Conservation (phyloP, 2,888 invertebrate genomes). For the Xestia sexstrigata region DNA sequence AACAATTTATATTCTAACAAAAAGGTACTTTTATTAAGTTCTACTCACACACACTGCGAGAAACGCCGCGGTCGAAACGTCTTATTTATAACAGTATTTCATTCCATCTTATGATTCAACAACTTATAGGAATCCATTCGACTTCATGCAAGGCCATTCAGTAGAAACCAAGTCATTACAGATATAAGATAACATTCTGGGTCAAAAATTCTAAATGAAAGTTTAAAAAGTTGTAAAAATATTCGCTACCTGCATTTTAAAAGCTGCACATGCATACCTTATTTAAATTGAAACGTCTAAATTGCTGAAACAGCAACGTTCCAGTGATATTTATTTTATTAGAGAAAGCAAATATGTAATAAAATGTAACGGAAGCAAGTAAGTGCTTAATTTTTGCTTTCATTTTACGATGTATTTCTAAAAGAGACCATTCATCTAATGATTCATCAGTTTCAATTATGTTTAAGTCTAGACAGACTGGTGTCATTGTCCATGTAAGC, state of each 20-base stretch:
- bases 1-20: slow-evolving; percentile 80
- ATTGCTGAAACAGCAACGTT: slow-evolving; percentile 40
- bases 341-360: slow-evolving; percentile 65
- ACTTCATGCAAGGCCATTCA: neutral
- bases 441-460: slow-evolving; percentile 42
- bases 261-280: slow-evolving; percentile 5
- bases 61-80: slow-evolving; percentile 85
- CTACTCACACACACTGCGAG: slow-evolving; percentile 78
- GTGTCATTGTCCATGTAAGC: slow-evolving; percentile 19
- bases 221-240: slow-evolving; percentile 9
- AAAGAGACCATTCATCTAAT: slow-evolving; percentile 48
- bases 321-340: slow-evolving; percentile 52
- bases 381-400: slow-evolving; percentile 67
- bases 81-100: neutral
- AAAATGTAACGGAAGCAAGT: slow-evolving; percentile 51
- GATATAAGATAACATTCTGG: slow-evolving; percentile 8
- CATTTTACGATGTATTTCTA: slow-evolving; percentile 56
- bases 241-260: slow-evolving; percentile 11
- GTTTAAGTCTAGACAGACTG: slow-evolving; percentile 31
- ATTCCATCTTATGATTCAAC: neutral
- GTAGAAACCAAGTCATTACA: neutral
- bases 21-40: slow-evolving; percentile 89
- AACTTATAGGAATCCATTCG: neutral
- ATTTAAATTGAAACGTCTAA: slow-evolving; percentile 35
- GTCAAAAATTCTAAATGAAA: slow-evolving; percentile 17